Conservation (phyloP, 2,797 vertebrate species). For the Hozukius guyotensis region DNA sequence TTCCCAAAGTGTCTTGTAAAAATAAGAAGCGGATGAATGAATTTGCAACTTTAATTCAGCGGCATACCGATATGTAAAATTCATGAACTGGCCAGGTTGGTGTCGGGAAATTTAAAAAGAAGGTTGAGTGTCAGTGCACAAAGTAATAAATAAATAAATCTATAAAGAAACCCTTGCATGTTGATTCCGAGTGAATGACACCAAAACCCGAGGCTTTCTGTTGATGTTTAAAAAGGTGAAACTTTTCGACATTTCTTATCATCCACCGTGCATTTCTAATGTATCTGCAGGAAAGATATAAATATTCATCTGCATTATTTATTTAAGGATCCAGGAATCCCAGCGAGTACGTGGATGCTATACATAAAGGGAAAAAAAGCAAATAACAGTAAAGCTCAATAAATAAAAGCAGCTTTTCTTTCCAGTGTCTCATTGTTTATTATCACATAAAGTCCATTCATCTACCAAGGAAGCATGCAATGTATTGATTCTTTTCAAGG, state of each 20-base stretch:
- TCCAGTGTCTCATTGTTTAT: constrained; percentile 35
- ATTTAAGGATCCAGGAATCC: not conserved
- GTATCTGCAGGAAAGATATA: not conserved
- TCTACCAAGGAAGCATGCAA: constrained; percentile 41
- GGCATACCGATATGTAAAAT: not conserved
- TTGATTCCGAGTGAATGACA: not conserved
- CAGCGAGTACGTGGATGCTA: not conserved
- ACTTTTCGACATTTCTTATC: not conserved
- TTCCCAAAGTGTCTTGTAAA: not conserved
- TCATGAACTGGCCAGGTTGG: not conserved
- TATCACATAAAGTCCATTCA: not conserved
- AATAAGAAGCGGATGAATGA: not conserved
- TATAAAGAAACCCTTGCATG: not conserved
- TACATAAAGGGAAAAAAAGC: not conserved
- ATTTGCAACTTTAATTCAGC: not conserved
- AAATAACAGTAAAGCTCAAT: not conserved
- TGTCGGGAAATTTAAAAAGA: constrained; percentile 1
- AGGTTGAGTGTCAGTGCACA: not conserved
- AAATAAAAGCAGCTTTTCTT: not conserved
- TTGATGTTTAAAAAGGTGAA: not conserved
- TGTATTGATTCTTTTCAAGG: not conserved
- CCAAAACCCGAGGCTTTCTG: not conserved
- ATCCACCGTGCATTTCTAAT: not conserved
- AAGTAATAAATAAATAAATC: too few relatives aligned
- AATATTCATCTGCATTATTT: not conserved